Conservation (phyloP, 2,888 invertebrate species). For the Chaitophorus viminalis region DNA sequence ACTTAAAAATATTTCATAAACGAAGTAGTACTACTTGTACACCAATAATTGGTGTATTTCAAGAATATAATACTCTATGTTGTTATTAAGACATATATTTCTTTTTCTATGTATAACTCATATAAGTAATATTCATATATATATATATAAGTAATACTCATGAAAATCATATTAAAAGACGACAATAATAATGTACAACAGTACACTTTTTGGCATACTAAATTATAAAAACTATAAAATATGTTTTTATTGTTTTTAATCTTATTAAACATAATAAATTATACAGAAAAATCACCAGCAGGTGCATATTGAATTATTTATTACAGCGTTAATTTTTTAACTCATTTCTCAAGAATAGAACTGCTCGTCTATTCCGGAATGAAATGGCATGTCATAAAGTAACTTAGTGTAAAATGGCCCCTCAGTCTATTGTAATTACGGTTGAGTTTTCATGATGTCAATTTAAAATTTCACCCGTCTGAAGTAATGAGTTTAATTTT, state of each 20-base stretch:
- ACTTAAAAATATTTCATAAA: background rate
- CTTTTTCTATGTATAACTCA: background rate
- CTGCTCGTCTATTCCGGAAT: background rate
- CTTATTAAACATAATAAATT: background rate
- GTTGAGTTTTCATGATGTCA: background rate
- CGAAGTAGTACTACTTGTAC: background rate
- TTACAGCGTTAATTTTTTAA: background rate
- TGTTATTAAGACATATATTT: conserved; percentile 3
- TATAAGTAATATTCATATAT: too few relatives aligned
- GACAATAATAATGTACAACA: background rate
- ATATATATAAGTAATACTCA: too few relatives aligned
- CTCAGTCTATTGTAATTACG: conserved; percentile 2
- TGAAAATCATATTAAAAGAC: too few relatives aligned
- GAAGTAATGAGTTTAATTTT: background rate
- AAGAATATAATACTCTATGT: background rate
- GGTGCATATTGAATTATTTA: background rate
- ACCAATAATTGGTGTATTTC: background rate
- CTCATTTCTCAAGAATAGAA: background rate
- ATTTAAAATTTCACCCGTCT: conserved; percentile 31
- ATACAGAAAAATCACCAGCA: background rate
- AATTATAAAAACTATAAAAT: too few relatives aligned
- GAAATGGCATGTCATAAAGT: conserved; percentile 5
- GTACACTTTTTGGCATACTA: background rate
- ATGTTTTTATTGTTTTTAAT: conserved; percentile 6
- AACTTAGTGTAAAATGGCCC: background rate